phyloP scores from a whole-genome alignment of 1,140 invertebrate species.

The Drosophila pseudoobscura region DNA sequence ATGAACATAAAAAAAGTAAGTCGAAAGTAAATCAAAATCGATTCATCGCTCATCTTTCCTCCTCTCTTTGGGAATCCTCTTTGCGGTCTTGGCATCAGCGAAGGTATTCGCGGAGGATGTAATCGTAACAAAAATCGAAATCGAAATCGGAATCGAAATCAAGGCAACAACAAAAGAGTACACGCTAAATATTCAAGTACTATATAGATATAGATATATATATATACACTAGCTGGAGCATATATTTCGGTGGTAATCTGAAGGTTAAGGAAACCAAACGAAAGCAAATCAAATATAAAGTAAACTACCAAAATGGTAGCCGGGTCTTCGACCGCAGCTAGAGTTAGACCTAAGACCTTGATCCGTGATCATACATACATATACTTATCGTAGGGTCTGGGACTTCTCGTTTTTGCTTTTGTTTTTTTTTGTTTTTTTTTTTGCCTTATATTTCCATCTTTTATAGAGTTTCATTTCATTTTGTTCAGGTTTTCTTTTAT shows the following conservation, averaged over 20 bases:
- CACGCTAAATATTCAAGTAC: slow-evolving; percentile 42
- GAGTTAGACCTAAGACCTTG: slow-evolving; percentile 20
- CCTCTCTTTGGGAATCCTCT: slow-evolving; percentile 19
- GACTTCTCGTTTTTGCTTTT: slow-evolving; percentile 32
- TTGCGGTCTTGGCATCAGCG: slow-evolving; percentile 36
- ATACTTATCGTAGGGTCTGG: slow-evolving; percentile 31
- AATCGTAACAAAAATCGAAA: background rate
- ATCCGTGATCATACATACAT: slow-evolving; percentile 28
- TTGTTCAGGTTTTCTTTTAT: slow-evolving; percentile 34
- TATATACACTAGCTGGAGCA: slow-evolving; percentile 28
- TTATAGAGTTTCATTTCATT: slow-evolving; percentile 50
- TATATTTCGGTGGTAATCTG: slow-evolving; percentile 20
- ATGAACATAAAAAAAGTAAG: too few relatives aligned
- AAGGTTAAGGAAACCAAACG: slow-evolving; percentile 52
- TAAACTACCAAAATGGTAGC: slow-evolving; percentile 46
- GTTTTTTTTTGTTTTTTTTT: slow-evolving; percentile 9
- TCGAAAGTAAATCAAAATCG: slow-evolving; percentile 12
- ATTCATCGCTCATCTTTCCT: slow-evolving; percentile 29
- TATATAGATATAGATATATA: slow-evolving; percentile 32
- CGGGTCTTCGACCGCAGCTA: slow-evolving; percentile 39
- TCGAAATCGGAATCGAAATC: slow-evolving; percentile 41
- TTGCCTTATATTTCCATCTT: slow-evolving; percentile 31
- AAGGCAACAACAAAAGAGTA: slow-evolving; percentile 73
- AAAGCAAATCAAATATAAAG: slow-evolving; percentile 68
- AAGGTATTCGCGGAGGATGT: slow-evolving; percentile 1